These are phyloP conservation scores for Cosmia trapezina DNA, from an alignment of 2,888 invertebrate genomes.

Conservation along the genomic window DNA sequence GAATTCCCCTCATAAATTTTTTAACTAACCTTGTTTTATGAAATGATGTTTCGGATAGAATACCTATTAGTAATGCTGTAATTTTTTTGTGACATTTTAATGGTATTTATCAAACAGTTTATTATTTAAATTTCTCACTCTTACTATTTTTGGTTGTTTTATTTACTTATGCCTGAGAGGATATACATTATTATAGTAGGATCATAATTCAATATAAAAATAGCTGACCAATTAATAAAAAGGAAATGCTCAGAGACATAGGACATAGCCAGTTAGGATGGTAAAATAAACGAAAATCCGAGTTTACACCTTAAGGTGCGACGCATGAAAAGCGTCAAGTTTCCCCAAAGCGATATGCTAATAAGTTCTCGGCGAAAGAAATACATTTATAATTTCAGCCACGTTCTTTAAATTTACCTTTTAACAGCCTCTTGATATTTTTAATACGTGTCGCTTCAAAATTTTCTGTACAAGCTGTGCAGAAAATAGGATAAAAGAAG, in stretches of 20 bases:
- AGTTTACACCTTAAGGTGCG: conserved; percentile 30
- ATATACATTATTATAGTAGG: too few relatives aligned
- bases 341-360: conserved; percentile 76
- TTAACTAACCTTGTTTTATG: background rate
- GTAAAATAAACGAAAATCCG: conserved; percentile 27
- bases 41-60: background rate
- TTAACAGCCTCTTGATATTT: conserved; percentile 86
- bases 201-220: background rate
- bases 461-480: conserved; percentile 75
- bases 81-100: too few relatives aligned
- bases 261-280: background rate
- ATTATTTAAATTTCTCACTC: too few relatives aligned
- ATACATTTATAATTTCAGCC: conserved; percentile 82
- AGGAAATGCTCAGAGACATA: background rate
- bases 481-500: conserved; percentile 80
- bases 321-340: conserved; percentile 50
- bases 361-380: conserved; percentile 74
- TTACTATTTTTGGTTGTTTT: too few relatives aligned
- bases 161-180: too few relatives aligned
- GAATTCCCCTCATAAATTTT: too few relatives aligned
- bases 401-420: conserved; percentile 86
- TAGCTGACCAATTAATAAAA: background rate
- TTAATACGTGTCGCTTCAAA: conserved; percentile 83
- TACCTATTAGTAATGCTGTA: too few relatives aligned
- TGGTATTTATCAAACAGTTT: too few relatives aligned